These are phyloP conservation scores for Acleris cristana DNA, from an alignment of 2,888 invertebrate genomes.

Conservation along the genomic window DNA sequence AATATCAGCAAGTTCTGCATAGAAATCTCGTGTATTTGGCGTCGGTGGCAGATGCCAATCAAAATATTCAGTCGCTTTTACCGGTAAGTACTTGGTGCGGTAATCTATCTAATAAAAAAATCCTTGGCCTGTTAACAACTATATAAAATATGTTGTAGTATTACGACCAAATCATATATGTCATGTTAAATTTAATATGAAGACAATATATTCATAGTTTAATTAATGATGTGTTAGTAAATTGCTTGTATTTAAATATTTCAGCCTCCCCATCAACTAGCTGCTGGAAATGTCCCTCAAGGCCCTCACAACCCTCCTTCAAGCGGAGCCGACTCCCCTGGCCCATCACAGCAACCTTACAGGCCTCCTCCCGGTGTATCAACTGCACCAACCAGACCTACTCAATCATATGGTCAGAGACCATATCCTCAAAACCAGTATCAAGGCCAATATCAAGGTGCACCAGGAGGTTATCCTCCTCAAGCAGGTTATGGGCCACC, in stretches of 20 bases:
- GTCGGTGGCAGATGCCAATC: constrained; percentile 97
- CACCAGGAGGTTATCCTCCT: constrained; percentile 85
- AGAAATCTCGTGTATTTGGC: constrained; percentile 98
- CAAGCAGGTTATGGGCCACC: constrained; percentile 88
- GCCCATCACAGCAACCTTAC: constrained; percentile 76
- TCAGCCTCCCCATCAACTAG: constrained; percentile 84
- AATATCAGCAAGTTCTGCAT: constrained; percentile 97
- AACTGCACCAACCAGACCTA: constrained; percentile 84
- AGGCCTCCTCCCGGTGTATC: constrained; percentile 80
- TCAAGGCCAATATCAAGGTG: constrained; percentile 83
- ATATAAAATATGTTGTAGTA: no score
- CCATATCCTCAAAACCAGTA: constrained; percentile 88
- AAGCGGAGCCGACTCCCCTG: constrained; percentile 66
- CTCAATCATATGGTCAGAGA: constrained; percentile 87
- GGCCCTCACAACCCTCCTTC: constrained; percentile 68
- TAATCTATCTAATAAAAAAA: neutral
- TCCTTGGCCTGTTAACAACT: no score
- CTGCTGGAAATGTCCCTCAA: constrained; percentile 78
- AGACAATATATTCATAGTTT: no score
- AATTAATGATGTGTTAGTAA: no score
- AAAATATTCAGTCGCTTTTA: constrained; percentile 94
- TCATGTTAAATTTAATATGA: no score
- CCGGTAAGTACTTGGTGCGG: constrained; percentile 87
- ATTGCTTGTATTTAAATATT: constrained; percentile 34
- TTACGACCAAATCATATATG: no score